A percentile compares a stretch with the other conserved stretches of the same genome.
phyloP scores from a whole-genome alignment of 2,113 vertebrate genomes.

The Malurus melanocephalus region DNA sequence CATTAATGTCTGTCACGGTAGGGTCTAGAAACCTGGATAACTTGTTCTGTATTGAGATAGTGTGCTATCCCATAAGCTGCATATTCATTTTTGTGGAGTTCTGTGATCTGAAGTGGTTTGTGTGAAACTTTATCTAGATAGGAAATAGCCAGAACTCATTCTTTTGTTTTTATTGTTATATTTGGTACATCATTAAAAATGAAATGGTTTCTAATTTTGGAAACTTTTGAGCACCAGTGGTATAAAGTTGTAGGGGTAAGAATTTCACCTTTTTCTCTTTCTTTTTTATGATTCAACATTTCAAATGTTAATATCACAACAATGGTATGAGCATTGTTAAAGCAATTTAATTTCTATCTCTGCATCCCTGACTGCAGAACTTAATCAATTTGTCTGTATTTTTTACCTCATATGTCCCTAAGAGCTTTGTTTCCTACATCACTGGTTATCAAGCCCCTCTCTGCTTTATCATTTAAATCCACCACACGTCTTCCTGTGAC shows the following conservation, averaged over 20 bases:
- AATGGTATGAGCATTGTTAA: not conserved
- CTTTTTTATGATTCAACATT: not conserved
- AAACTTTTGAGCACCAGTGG: not conserved
- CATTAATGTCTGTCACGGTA: not conserved
- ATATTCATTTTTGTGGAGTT: not conserved
- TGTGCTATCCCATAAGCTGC: not conserved
- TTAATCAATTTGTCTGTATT: not conserved
- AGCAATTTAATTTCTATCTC: not conserved
- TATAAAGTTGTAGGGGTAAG: not conserved
- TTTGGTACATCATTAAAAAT: not conserved
- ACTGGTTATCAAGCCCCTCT: not conserved
- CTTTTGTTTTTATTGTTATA: not conserved
- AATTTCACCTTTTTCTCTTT: not conserved
- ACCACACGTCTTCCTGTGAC: rapidly evolving
- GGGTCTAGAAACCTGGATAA: not conserved
- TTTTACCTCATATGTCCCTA: not conserved
- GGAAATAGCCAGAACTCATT: not conserved
- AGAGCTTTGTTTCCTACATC: not conserved
- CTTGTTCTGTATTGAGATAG: not conserved
- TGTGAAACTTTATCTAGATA: not conserved
- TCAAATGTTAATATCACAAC: not conserved
- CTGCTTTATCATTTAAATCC: not conserved
- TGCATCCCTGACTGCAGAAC: not conserved
- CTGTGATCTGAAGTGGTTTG: not conserved
- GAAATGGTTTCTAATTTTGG: not conserved